Conservation (phyloP, 2,888 invertebrate genomes). For the Drosophila barbarae region DNA sequence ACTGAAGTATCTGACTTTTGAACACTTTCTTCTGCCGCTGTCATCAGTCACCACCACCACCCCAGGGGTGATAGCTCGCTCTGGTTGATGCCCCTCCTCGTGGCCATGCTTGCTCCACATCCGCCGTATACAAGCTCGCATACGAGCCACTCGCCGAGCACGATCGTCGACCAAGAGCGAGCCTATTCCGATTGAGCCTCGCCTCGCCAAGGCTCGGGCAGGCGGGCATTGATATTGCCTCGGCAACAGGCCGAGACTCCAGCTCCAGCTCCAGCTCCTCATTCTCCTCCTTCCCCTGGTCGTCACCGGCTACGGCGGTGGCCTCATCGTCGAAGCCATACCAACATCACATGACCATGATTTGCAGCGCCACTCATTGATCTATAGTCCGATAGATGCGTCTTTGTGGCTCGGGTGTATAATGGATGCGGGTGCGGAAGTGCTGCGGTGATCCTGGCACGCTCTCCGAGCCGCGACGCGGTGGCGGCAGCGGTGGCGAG, state of each 20-base stretch:
- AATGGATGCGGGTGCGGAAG: slow-evolving; percentile 83
- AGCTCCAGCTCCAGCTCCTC: slow-evolving; percentile 9
- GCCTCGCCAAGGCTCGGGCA: not conserved
- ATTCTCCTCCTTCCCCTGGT: not conserved
- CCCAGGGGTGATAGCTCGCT: slow-evolving; percentile 16
- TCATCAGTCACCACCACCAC: slow-evolving; percentile 33
- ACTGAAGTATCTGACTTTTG: slow-evolving; percentile 51
- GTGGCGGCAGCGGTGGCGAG: slow-evolving; percentile 80
- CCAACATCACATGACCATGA: slow-evolving; percentile 80
- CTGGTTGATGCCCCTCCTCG: slow-evolving; percentile 21
- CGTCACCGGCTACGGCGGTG: slow-evolving; percentile 4
- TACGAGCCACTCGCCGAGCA: slow-evolving; percentile 33
- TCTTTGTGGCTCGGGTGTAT: slow-evolving; percentile 83
- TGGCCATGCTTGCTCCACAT: slow-evolving; percentile 20
- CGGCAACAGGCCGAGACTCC: slow-evolving; percentile 7
- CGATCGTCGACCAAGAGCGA: slow-evolving; percentile 9
- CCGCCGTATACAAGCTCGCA: slow-evolving; percentile 30
- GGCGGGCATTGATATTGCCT: slow-evolving; percentile 20
- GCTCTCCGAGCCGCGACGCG: slow-evolving; percentile 84
- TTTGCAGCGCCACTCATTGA: slow-evolving; percentile 80
- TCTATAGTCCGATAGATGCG: slow-evolving; percentile 81
- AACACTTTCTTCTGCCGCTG: slow-evolving; percentile 60
- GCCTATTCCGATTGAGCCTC: not conserved
- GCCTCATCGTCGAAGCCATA: slow-evolving; percentile 78
- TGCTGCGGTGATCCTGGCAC: slow-evolving; percentile 86